Base-by-base conservation (phyloP, 1,140 invertebrate species). In the Drosophila auraria region DNA sequence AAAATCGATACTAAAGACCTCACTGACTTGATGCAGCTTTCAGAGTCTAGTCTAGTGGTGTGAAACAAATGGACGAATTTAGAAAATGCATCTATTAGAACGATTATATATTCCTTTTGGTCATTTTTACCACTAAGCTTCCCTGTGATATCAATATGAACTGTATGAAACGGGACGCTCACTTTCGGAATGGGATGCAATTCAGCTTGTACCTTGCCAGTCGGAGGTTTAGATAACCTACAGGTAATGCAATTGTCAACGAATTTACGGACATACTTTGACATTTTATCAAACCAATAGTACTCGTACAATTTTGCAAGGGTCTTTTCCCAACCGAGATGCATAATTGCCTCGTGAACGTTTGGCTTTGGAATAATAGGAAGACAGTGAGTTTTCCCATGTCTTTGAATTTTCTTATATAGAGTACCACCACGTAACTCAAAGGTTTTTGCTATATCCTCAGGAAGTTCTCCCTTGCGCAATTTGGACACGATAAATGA, bases 61-160 rank as follows among this genome's bases (percentile, higher is more conserved):
- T 61, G 27, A 36, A 33, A 53, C 17, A 68, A 59, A 51, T 27
- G 15, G 12, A 33, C 56, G 23, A 51, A 51, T 33, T 65, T 57
- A n/a, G 27, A 40, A 15, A 53, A 57, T 0, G 42, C 30, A 20
- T 42, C 36, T 42, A 68, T 33, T 68, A 38, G 30, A 12, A 57
- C 17, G 20, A 20, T 20, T 20, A 20, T 20, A 20, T 20, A 20
- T 20, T 20, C 20, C 20, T 20, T 20, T 20, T 20, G 20, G 20
- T 59, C 23, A 50, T 44, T 68, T 49, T 60, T 69, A 27, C 56
- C 47, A 33, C 56, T 60, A 42, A 60, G 36, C 49, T 60, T 69
- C 25, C 62, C 51, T 44, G 40, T 36, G 11, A 53, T 53, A 27
- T 58, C 45, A n/a, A 58, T 51, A 56, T 40, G 44, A 25, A 68